Evolutionary conservation across 2,797 vertebrate species (phyloP).

Genomic region (Rhinatrema bivittatum): DNA sequence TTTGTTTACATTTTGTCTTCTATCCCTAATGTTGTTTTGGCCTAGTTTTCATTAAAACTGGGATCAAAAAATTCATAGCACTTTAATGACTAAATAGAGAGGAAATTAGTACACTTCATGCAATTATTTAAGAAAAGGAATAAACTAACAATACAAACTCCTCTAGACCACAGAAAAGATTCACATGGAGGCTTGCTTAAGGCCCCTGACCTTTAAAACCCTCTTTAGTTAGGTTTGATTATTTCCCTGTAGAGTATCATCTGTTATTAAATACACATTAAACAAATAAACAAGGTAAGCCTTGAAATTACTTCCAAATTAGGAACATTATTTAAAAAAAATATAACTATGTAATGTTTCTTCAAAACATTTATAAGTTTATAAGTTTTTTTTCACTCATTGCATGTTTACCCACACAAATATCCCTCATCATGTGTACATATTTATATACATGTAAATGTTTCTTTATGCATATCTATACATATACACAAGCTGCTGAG

Average conservation of each 20-base stretch:
- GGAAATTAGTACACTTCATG: slow-evolving; percentile 71
- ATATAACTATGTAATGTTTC: too few relatives aligned
- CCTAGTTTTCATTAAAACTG: slow-evolving; percentile 66
- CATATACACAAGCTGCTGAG: too few relatives aligned
- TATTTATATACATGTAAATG: too few relatives aligned
- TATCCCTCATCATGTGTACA: too few relatives aligned
- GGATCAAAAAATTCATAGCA: slow-evolving; percentile 59
- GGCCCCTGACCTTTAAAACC: slow-evolving; percentile 35
- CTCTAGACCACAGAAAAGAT: slow-evolving; percentile 41
- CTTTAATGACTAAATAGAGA: slow-evolving; percentile 74
- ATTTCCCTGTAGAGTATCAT: slow-evolving; percentile 22
- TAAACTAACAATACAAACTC: slow-evolving; percentile 56
- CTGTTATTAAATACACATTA: slow-evolving; percentile 37
- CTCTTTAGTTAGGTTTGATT: slow-evolving; percentile 18
- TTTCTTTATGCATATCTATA: too few relatives aligned
- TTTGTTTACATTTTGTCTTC: too few relatives aligned
- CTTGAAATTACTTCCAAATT: slow-evolving; percentile 36
- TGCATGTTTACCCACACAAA: too few relatives aligned
- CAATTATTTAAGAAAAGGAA: slow-evolving; percentile 57
- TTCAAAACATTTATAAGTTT: slow-evolving; percentile 1
- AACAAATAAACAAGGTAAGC: slow-evolving; percentile 42
- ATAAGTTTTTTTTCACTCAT: too few relatives aligned
- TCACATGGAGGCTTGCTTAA: slow-evolving; percentile 23
- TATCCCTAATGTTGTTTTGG: slow-evolving; percentile 67
- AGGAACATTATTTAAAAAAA: too few relatives aligned